These are phyloP conservation scores for Hippopotamyrus pictus DNA, from an alignment of 2,797 vertebrate species.

Conservation along the genomic window DNA sequence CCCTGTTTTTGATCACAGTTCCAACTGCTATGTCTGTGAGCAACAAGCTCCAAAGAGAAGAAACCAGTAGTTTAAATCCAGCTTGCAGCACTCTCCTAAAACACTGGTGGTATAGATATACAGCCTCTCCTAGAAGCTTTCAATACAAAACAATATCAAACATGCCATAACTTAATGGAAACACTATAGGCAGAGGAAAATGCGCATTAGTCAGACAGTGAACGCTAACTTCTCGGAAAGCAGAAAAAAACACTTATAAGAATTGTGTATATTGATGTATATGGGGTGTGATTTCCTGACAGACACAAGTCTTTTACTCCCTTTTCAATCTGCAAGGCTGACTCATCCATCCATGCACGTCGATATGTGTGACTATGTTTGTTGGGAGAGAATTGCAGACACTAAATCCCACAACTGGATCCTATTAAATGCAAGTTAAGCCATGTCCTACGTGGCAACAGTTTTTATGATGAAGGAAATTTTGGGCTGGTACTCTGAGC, in stretches of 20 bases:
- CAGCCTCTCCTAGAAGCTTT: background rate
- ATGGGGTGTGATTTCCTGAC: background rate
- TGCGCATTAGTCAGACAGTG: background rate
- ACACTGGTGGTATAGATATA: background rate
- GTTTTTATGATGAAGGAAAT: slow-evolving; percentile 39
- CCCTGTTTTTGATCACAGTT: background rate
- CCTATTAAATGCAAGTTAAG: slow-evolving; percentile 37
- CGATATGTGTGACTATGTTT: slow-evolving; percentile 21
- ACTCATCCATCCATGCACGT: slow-evolving; percentile 30
- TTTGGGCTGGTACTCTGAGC: slow-evolving; percentile 34
- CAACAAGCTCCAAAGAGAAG: background rate
- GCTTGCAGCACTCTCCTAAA: background rate
- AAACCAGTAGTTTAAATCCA: background rate
- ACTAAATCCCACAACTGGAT: slow-evolving; percentile 13
- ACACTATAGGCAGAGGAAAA: background rate
- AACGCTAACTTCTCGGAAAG: background rate
- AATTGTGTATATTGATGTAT: background rate
- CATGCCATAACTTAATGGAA: background rate
- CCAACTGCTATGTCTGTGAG: background rate
- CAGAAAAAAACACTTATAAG: background rate
- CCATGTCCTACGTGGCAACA: slow-evolving; percentile 41
- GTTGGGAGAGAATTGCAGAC: slow-evolving; percentile 10
- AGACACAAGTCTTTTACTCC: slow-evolving; percentile 14
- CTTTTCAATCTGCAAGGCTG: slow-evolving; percentile 55
- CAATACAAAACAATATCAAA: background rate